Conservation (phyloP, 2,797 vertebrate species). For the Manis pentadactyla region DNA sequence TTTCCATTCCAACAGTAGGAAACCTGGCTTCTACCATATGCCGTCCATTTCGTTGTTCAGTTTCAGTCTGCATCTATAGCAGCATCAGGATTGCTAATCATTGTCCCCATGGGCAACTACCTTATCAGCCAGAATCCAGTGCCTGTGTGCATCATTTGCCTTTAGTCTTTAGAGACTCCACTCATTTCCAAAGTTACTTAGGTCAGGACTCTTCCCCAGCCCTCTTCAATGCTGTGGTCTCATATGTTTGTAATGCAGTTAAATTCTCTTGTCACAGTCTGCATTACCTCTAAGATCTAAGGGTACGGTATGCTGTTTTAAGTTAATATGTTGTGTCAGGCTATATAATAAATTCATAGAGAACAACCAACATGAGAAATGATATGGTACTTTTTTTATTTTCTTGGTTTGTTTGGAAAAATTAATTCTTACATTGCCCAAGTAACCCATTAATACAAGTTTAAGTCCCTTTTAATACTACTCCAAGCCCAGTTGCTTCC, state of each 20-base stretch:
- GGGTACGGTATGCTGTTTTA: background rate
- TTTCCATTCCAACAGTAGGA: conserved; percentile 1
- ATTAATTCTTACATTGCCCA: background rate
- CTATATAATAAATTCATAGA: conserved; percentile 47
- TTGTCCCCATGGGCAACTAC: background rate
- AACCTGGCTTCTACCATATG: background rate
- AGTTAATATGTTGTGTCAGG: conserved; percentile 56
- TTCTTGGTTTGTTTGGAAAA: background rate
- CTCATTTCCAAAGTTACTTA: conserved; percentile 10
- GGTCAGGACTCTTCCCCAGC: background rate
- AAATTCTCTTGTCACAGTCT: conserved; percentile 27
- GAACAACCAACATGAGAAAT: conserved; percentile 19
- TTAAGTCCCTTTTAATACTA: background rate
- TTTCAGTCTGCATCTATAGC: background rate
- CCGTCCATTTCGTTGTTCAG: background rate
- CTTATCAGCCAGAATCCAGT: background rate
- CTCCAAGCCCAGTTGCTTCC: background rate
- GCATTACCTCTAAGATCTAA: conserved; percentile 35
- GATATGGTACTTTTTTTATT: conserved; percentile 10
- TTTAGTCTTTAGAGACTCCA: background rate
- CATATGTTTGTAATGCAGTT: background rate
- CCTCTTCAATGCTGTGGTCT: background rate
- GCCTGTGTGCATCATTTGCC: background rate
- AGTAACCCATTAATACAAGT: conserved; percentile 13
- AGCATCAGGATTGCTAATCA: background rate